Evolutionary conservation across 2,888 invertebrate genomes (phyloP).

Genomic region (Criorhina ranunculi): DNA sequence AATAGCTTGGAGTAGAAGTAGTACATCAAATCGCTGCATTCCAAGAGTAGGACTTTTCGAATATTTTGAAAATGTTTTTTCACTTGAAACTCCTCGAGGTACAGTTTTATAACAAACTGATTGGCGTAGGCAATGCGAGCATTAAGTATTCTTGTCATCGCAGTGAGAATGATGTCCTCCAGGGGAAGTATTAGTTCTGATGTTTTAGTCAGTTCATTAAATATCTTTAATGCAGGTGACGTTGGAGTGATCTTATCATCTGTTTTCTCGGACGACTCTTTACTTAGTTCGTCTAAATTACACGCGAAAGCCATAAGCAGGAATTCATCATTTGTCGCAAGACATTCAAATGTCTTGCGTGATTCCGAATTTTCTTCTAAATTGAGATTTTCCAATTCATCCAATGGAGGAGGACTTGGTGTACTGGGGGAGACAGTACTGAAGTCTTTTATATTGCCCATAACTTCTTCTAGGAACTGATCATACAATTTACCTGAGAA

Average conservation of each 20-base stretch:
- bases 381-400: constrained; percentile 27
- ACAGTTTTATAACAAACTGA: constrained; percentile 85
- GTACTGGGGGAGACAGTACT: neutral
- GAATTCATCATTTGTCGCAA: constrained; percentile 80
- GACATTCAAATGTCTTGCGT: constrained; percentile 65
- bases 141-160: constrained; percentile 84
- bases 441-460: constrained; percentile 75
- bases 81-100: constrained; percentile 85
- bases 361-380: constrained; percentile 35
- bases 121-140: constrained; percentile 84
- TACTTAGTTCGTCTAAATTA: constrained; percentile 72
- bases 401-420: constrained; percentile 4
- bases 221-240: constrained; percentile 73
- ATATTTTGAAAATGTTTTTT: constrained; percentile 85
- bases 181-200: constrained; percentile 81
- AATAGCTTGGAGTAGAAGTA: constrained; percentile 85
- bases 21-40: constrained; percentile 85
- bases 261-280: constrained; percentile 54
- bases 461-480: constrained; percentile 79
- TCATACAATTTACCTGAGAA: constrained; percentile 79
- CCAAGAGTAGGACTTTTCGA: constrained; percentile 85
- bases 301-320: constrained; percentile 79
- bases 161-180: constrained; percentile 83
- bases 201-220: constrained; percentile 64
- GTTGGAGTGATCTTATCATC: constrained; percentile 33